These are phyloP conservation scores for Remorina albescens DNA, from an alignment of 2,797 vertebrate genomes.

Conservation along the genomic window DNA sequence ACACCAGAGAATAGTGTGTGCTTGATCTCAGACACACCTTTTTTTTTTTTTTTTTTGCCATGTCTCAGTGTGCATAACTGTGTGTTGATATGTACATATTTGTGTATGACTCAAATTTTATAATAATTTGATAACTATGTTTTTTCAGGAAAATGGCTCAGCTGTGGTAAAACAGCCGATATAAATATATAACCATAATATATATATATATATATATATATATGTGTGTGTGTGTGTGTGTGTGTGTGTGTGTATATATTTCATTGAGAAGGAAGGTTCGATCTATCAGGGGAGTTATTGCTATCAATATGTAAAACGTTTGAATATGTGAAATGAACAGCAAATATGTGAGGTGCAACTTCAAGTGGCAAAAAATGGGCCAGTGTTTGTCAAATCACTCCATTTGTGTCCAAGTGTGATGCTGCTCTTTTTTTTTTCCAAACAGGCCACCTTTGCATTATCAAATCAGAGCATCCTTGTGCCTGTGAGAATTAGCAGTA, in stretches of 20 bases:
- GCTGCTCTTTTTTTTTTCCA: constrained; percentile 56
- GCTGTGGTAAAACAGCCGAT: constrained; percentile 77
- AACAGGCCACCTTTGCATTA: constrained; percentile 34
- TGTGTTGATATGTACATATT: constrained; percentile 29
- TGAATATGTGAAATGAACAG: constrained; percentile 66
- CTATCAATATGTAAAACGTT: constrained; percentile 74
- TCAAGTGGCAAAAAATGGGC: constrained; percentile 22
- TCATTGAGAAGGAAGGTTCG: constrained; percentile 28
- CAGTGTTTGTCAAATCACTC: constrained; percentile 66
- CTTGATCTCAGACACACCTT: constrained; percentile 36
- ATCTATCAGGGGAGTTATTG: constrained; percentile 70
- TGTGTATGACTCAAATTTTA: constrained; percentile 47
- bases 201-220: background rate
- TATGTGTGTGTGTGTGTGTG: no score
- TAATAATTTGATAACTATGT: constrained; percentile 65
- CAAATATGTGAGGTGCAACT: constrained; percentile 44
- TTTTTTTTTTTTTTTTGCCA: constrained; percentile 20
- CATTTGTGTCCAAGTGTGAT: constrained; percentile 65
- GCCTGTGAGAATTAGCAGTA: constrained; percentile 57
- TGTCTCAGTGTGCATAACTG: constrained; percentile 27
- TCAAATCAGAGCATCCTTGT: constrained; percentile 51
- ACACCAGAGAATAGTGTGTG: constrained; percentile 79
- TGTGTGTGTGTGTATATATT: no score
- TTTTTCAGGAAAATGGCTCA: constrained; percentile 67
- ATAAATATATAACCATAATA: constrained; percentile 51